Evolutionary conservation across 2,888 invertebrate genomes (phyloP), one percentile per base, ranked within the genome.

Genomic region (Drosophila kambysellisi): DNA sequence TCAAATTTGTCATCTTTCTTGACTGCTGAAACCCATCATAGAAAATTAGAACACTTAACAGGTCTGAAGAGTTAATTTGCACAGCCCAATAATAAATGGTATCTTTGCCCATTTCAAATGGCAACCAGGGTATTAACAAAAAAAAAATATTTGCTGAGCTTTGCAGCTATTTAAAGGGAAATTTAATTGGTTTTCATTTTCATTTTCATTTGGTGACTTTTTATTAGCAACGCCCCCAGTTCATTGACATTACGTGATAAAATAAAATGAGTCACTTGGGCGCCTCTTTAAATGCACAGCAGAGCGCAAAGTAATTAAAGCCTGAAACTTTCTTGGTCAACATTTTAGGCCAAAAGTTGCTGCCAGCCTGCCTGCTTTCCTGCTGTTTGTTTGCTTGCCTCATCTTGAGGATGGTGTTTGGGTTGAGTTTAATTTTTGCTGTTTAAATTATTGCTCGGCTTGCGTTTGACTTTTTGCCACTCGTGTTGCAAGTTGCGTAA

Each of bases 281-380:
- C 46, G 52, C 50, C 61, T 58, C 62, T 75, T 69, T 69, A 69
- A 76, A 68, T 37, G 74, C 48, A 48, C 61, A 83, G 57, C 56
- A 53, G 57, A 74, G 62, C 70, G 73, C 74, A 83, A 83, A 76
- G 89, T 79, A 84, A 84, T 84, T 84, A 84, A 83, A 86, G 82
- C 32, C 59, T 8, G 15, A 33, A 71, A 74, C 51, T 66, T 72
- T 74, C 32, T 25, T 12, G 51, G 39, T 33, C 69, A 5, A 56
- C 48, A 41, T 29, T 54, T 69, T 20, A 32, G 17, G 32, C 12
- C 68, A 53, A 67, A 66, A 67, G 68, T 66, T 53, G 7, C 46
- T 37, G 66, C 66, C 65, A 37, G 41, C 62, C 35, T 20, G 58
- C 46, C 51, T 12, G 29, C n/a, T 46, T 32, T 67, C 52, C 66